Evolutionary conservation across 2,797 vertebrate species (phyloP).

Genomic region (Mus spretus): DNA sequence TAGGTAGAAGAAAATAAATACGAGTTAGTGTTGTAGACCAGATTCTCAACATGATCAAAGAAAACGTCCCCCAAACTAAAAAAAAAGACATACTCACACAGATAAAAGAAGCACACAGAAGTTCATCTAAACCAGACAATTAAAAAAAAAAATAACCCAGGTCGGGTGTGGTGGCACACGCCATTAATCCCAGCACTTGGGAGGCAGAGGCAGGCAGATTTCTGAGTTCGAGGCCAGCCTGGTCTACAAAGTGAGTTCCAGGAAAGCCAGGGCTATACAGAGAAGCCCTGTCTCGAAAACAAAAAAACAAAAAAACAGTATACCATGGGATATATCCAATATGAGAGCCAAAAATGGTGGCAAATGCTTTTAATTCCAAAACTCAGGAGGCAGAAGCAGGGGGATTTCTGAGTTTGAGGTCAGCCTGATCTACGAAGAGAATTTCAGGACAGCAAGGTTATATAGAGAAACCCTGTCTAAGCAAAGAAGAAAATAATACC

Average conservation of each 20-base stretch:
- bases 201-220: no score
- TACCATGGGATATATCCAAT: background rate
- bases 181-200: no score
- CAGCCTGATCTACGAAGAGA: background rate
- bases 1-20: background rate
- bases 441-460: background rate
- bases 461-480: background rate
- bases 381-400: background rate
- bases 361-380: background rate
- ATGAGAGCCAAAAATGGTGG: background rate
- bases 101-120: background rate
- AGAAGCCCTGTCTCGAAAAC: no score
- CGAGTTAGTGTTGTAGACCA: background rate
- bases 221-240: no score
- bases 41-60: background rate
- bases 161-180: no score
- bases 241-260: no score
- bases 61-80: background rate
- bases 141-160: background rate
- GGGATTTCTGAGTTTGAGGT: background rate
- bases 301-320: background rate
- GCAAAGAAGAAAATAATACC: background rate
- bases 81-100: background rate
- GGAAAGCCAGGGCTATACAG: no score
- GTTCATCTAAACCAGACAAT: background rate